These are phyloP conservation scores for Aurelia coerulea DNA, from an alignment of 30 jellyfish, hydroid and myxozoan species.

Conservation along the genomic window DNA sequence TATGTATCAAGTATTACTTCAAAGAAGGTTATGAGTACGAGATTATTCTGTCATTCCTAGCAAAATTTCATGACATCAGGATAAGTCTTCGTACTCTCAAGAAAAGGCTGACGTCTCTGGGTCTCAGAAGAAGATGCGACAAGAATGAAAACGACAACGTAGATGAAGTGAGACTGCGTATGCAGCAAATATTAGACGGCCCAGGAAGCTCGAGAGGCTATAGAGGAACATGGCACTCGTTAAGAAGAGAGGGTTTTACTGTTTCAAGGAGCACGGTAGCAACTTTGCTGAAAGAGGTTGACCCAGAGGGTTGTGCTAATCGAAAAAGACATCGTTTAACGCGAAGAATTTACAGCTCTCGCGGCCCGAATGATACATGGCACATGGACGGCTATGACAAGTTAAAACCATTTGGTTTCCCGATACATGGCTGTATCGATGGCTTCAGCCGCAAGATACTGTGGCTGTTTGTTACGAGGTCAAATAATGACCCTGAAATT, in stretches of 20 bases:
- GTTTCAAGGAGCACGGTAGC: conserved; percentile 42
- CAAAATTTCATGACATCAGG: conserved; percentile 46
- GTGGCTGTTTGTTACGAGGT: not conserved
- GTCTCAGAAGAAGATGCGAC: conserved; percentile 55
- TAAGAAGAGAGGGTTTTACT: conserved; percentile 38
- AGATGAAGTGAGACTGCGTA: not conserved
- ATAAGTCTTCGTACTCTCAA: conserved; percentile 66
- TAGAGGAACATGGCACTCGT: conserved; percentile 37
- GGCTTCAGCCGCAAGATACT: not conserved
- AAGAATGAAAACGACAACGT: not conserved
- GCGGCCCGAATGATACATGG: conserved; percentile 2
- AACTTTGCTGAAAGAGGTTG: conserved; percentile 16
- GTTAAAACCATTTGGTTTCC: conserved; percentile 1
- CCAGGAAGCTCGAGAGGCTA: conserved; percentile 47
- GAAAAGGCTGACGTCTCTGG: conserved; percentile 37
- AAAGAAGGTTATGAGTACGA: conserved; percentile 1
- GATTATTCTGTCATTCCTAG: conserved; percentile 19
- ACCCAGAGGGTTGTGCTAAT: conserved; percentile 36
- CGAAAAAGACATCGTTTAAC: no score
- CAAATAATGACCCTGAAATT: not conserved
- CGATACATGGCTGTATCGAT: not conserved
- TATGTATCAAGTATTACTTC: conserved; percentile 11
- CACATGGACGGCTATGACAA: conserved; percentile 3
- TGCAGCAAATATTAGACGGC: conserved; percentile 16
- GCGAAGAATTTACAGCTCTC: no score